A percentile compares a stretch with the other conserved stretches of the same genome.
These are phyloP conservation scores for Scaptomyza pallida DNA, from an alignment of 1,140 invertebrate genomes.

Conservation along the genomic window DNA sequence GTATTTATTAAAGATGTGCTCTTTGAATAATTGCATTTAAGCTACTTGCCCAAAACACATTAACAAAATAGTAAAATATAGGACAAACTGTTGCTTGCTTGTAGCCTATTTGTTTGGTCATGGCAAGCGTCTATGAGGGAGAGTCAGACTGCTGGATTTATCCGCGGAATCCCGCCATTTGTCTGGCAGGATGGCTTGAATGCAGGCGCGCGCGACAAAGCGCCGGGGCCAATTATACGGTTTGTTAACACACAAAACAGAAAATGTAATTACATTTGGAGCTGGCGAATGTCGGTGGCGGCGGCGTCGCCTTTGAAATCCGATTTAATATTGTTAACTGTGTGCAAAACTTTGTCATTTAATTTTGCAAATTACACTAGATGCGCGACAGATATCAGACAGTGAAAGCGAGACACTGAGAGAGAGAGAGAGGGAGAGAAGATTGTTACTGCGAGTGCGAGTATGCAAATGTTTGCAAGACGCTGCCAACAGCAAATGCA, in stretches of 20 bases:
- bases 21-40: slow-evolving; percentile 37
- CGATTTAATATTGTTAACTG: slow-evolving; percentile 82
- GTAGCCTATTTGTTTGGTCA: slow-evolving; percentile 23
- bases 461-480: slow-evolving; percentile 71
- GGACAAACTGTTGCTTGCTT: slow-evolving; percentile 68
- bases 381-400: slow-evolving; percentile 27
- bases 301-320: slow-evolving; percentile 72
- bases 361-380: slow-evolving; percentile 63
- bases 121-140: not conserved
- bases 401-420: not conserved
- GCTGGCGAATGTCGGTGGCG: slow-evolving; percentile 17
- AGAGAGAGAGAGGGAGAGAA: not conserved
- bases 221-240: slow-evolving; percentile 74
- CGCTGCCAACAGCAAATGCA: slow-evolving; percentile 60
- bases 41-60: slow-evolving; percentile 21
- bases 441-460: slow-evolving; percentile 35
- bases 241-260: slow-evolving; percentile 82
- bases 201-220: slow-evolving; percentile 59
- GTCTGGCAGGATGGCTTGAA: slow-evolving; percentile 29
- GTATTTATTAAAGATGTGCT: too few relatives aligned
- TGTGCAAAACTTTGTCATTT: slow-evolving; percentile 81
- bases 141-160: not conserved
- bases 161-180: slow-evolving; percentile 3
- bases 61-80: slow-evolving; percentile 22
- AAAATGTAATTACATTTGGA: slow-evolving; percentile 81